A percentile compares a stretch with the other conserved stretches of the same genome.
phyloP scores from a whole-genome alignment of 2,888 invertebrate genomes.

The Sylvicola cinctus region DNA sequence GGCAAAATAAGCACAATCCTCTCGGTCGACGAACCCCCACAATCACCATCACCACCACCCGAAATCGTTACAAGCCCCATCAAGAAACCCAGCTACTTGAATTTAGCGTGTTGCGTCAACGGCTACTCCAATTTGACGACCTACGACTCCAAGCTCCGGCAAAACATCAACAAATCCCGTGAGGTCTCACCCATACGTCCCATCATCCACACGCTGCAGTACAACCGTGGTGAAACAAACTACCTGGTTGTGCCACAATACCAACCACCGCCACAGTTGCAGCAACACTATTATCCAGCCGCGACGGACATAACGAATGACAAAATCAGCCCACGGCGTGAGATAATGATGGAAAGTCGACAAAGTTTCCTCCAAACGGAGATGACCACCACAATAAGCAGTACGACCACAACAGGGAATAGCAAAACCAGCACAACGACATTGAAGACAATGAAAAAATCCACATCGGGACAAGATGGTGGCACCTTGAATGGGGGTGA shows the following conservation, averaged over 20 bases:
- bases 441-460: too few relatives aligned
- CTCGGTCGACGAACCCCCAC: background rate
- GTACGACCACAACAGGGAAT: background rate
- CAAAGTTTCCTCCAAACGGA: slow-evolving; percentile 25
- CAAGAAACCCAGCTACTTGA: slow-evolving; percentile 73
- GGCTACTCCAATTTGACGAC: slow-evolving; percentile 75
- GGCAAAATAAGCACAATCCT: slow-evolving; percentile 21
- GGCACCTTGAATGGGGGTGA: background rate
- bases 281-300: slow-evolving; percentile 15
- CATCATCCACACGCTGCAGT: slow-evolving; percentile 24
- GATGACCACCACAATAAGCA: background rate
- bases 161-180: slow-evolving; percentile 48
- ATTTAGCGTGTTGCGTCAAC: slow-evolving; percentile 74
- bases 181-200: slow-evolving; percentile 51
- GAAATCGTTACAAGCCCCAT: slow-evolving; percentile 11
- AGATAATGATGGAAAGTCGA: too few relatives aligned
- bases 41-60: slow-evolving; percentile 8
- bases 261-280: slow-evolving; percentile 26
- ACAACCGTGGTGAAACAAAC: slow-evolving; percentile 31
- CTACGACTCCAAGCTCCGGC: slow-evolving; percentile 61
- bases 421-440: background rate
- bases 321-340: too few relatives aligned
- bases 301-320: too few relatives aligned
- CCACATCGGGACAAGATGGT: background rate
- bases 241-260: slow-evolving; percentile 30